Conservation (phyloP, 2,888 invertebrate genomes). For the Tenthredo livida region DNA sequence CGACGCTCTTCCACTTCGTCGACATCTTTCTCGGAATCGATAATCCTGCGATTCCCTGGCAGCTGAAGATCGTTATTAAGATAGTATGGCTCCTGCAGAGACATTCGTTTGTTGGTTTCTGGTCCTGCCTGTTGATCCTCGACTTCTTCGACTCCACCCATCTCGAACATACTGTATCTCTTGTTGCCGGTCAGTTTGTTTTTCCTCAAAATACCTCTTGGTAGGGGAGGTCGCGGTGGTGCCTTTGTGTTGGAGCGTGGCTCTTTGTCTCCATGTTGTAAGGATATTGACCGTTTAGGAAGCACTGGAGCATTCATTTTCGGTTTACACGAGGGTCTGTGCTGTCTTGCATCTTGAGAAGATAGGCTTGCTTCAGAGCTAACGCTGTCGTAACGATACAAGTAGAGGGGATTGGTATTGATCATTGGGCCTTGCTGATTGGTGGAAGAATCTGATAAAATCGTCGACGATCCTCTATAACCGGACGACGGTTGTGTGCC, state of each 20-base stretch:
- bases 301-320: constrained; percentile 71
- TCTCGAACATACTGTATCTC: constrained; percentile 91
- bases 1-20: constrained; percentile 74
- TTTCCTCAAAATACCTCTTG: constrained; percentile 86
- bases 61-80: constrained; percentile 77
- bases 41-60: constrained; percentile 66
- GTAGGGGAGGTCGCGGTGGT: constrained; percentile 87
- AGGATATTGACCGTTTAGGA: constrained; percentile 85
- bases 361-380: constrained; percentile 87
- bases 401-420: constrained; percentile 86
- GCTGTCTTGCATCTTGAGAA: constrained; percentile 70
- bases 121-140: constrained; percentile 79
- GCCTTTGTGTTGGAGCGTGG: constrained; percentile 77
- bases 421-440: constrained; percentile 83
- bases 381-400: constrained; percentile 90
- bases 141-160: constrained; percentile 82
- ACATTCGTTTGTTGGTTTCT: constrained; percentile 84
- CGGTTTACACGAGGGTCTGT: constrained; percentile 62
- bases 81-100: constrained; percentile 88
- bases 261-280: constrained; percentile 78
- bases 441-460: constrained; percentile 88
- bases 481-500: constrained; percentile 92
- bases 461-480: constrained; percentile 91
- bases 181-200: constrained; percentile 76
- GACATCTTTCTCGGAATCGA: constrained; percentile 76